These are phyloP conservation scores for Syngnathus scovelli DNA, from an alignment of 2,113 vertebrate genomes.

Conservation along the genomic window DNA sequence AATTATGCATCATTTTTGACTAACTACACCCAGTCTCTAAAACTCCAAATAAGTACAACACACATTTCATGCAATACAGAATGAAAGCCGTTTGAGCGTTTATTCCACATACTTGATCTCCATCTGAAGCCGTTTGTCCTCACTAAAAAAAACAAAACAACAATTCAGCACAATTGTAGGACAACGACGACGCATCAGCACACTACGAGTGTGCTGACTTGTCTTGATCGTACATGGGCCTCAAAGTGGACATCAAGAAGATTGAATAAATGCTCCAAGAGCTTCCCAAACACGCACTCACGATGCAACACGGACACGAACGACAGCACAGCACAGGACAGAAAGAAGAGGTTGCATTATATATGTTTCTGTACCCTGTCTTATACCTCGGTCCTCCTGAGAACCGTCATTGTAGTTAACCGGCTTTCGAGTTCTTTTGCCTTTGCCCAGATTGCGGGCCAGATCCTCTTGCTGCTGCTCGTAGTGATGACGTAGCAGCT, in stretches of 20 bases:
- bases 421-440: constrained; percentile 96
- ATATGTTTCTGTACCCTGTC: constrained; percentile 73
- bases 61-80: too few relatives aligned
- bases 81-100: background rate
- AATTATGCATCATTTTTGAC: background rate
- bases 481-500: constrained; percentile 94
- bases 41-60: background rate
- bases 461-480: constrained; percentile 98
- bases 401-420: constrained; percentile 99
- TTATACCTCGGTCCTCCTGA: constrained; percentile 95
- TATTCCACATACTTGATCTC: background rate
- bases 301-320: constrained; percentile 1
- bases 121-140: background rate
- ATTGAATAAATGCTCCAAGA: background rate
- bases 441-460: constrained; percentile 95
- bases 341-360: constrained; percentile 54
- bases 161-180: too few relatives aligned
- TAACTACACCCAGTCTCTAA: background rate
- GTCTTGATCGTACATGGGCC: background rate
- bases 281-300: background rate
- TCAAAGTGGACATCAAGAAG: background rate
- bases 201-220: background rate
- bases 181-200: background rate
- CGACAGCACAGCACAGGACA: constrained; percentile 31
- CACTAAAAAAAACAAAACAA: too few relatives aligned